Evolutionary conservation across 35 echinoderm and acorn worm species (phyloP).

Genomic region (Amphiura filiformis): DNA sequence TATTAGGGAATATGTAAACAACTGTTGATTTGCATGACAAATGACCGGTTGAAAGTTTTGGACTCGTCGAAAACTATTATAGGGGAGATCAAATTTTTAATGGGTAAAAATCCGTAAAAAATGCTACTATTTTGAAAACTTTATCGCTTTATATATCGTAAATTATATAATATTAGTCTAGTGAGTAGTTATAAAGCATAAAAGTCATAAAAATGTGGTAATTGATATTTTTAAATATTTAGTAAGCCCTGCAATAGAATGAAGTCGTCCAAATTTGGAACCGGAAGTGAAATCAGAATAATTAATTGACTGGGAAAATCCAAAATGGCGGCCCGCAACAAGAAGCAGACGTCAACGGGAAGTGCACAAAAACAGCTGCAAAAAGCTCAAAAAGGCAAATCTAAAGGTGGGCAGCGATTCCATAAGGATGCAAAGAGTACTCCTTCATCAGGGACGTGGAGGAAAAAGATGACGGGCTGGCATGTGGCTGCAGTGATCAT

Average conservation of each 20-base stretch:
- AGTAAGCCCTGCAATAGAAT: too few species aligned
- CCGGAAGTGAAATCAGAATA: not conserved
- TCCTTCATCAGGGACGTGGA: not conserved
- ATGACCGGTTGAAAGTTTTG: not conserved
- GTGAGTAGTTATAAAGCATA: too few species aligned
- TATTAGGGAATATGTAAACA: not conserved
- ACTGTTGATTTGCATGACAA: not conserved
- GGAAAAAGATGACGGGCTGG: not conserved
- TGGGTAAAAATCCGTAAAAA: too few species aligned
- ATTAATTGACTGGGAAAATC: not conserved
- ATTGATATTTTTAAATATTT: too few species aligned
- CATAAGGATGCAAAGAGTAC: not conserved
- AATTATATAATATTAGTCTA: too few species aligned
- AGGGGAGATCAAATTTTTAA: not conserved
- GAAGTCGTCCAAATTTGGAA: not conserved
- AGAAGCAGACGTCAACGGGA: not conserved
- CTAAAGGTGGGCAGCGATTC: not conserved
- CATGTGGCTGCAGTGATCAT: not conserved
- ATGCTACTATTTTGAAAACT: too few species aligned
- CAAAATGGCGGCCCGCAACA: not conserved
- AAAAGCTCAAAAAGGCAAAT: not conserved
- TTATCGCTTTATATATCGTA: too few species aligned
- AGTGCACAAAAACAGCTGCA: not conserved
- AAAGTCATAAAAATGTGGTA: too few species aligned
- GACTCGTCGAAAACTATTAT: not conserved